A percentile compares a stretch with the other conserved stretches of the same genome.
Evolutionary conservation across 1,140 invertebrate species (phyloP).

Genomic region (Neodiprion pinetum): DNA sequence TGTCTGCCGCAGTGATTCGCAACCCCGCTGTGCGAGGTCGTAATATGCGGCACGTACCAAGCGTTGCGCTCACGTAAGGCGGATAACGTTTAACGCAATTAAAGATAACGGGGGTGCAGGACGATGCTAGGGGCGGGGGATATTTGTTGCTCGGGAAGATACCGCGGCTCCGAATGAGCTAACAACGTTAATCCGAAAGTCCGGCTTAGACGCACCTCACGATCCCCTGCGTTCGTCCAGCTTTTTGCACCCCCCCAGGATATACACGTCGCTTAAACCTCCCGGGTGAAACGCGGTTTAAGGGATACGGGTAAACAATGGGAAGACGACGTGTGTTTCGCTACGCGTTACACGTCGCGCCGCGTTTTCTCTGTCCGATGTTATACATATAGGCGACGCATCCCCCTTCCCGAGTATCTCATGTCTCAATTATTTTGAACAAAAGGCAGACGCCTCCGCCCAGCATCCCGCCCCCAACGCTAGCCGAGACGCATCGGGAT

Average conservation of each 20-base stretch:
- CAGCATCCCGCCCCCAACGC: conserved; percentile 2
- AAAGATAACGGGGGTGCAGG: conserved; percentile 7
- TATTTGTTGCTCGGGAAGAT: background rate
- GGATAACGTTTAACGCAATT: background rate
- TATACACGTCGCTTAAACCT: background rate
- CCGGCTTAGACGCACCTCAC: conserved; percentile 48
- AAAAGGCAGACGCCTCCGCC: conserved; percentile 45
- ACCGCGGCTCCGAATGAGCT: conserved; percentile 26
- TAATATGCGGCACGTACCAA: no score
- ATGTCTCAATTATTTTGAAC: conserved; percentile 60
- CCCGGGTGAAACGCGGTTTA: background rate
- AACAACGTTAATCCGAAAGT: conserved; percentile 51
- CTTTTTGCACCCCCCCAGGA: background rate
- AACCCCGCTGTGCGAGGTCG: no score
- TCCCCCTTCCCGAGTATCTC: conserved; percentile 38
- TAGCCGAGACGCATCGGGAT: conserved; percentile 17
- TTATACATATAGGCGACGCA: background rate
- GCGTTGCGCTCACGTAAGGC: no score
- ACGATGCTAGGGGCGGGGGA: background rate
- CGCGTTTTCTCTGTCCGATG: conserved; percentile 22
- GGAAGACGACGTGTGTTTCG: conserved; percentile 51
- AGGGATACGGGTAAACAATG: conserved; percentile 53
- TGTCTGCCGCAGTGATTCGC: no score
- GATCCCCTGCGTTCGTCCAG: conserved; percentile 1
- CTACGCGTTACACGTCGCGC: conserved; percentile 46